Conservation (phyloP, 2,888 invertebrate species). For the Notodonta ziczac region DNA sequence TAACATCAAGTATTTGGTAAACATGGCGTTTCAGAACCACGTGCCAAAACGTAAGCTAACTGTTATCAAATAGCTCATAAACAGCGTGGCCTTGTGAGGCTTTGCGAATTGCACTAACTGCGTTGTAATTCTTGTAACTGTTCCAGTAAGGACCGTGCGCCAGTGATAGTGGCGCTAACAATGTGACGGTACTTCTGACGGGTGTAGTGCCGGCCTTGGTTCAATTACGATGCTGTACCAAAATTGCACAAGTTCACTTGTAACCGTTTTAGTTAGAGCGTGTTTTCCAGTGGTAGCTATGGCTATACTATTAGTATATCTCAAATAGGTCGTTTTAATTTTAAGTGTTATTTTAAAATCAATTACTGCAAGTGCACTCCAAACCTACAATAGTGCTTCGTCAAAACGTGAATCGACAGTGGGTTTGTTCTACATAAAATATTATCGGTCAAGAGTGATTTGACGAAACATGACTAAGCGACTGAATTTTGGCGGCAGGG, state of each 20-base stretch:
- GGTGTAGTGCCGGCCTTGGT: neutral
- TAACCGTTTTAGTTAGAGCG: neutral
- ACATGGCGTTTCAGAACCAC: neutral
- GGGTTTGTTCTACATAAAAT: too few species aligned
- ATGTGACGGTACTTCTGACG: neutral
- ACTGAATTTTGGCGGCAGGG: too few species aligned
- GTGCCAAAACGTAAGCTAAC: neutral
- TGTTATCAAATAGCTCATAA: neutral
- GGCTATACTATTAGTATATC: too few species aligned
- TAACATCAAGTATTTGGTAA: too few species aligned
- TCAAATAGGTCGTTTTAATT: too few species aligned
- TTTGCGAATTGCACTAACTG: constrained; percentile 30
- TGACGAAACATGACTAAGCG: too few species aligned
- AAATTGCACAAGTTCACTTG: neutral
- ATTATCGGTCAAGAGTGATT: too few species aligned
- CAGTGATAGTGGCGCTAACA: constrained; percentile 7
- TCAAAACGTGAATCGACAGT: too few species aligned
- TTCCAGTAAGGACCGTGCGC: constrained; percentile 28
- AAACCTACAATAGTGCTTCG: too few species aligned
- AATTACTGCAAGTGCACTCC: too few species aligned
- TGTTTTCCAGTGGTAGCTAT: neutral
- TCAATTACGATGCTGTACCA: neutral
- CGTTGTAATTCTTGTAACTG: constrained; percentile 46
- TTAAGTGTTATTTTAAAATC: too few species aligned
- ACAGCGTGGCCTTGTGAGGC: constrained; percentile 5